Conservation (phyloP, 2,113 vertebrate genomes). For the Erpornis zantholeuca region DNA sequence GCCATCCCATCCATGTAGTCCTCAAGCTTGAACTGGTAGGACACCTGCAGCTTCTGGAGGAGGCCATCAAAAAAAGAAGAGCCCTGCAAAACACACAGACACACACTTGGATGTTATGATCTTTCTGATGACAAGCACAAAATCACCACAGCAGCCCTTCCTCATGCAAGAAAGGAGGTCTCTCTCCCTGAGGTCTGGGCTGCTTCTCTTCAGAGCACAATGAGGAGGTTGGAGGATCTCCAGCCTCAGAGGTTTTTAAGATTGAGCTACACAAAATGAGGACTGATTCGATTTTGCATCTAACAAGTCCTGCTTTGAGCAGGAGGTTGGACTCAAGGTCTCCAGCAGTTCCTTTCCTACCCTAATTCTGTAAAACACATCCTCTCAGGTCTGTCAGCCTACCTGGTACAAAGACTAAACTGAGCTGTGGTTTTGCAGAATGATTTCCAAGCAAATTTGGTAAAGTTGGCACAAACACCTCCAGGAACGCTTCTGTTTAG, state of each 20-base stretch:
- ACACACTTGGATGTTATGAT: not conserved
- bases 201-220: not conserved
- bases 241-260: not conserved
- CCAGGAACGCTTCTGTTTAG: not conserved
- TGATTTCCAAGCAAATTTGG: not conserved
- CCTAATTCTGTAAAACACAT: not conserved
- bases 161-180: not conserved
- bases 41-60: constrained; percentile 92
- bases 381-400: not conserved
- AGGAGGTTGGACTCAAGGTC: not conserved
- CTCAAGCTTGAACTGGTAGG: constrained; percentile 92
- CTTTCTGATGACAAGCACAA: not conserved
- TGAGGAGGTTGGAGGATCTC: not conserved
- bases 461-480: not conserved
- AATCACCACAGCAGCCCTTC: not conserved
- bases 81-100: constrained; percentile 77
- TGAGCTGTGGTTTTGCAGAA: not conserved
- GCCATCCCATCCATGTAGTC: constrained; percentile 97
- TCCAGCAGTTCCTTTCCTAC: not conserved
- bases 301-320: not conserved
- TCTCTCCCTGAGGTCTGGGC: not conserved
- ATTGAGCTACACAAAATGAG: not conserved
- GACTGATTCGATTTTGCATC: not conserved
- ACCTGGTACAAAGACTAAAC: not conserved
- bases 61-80: constrained; percentile 89